phyloP scores from a whole-genome alignment of 2,797 vertebrate species.

The Tadarida brasiliensis region DNA sequence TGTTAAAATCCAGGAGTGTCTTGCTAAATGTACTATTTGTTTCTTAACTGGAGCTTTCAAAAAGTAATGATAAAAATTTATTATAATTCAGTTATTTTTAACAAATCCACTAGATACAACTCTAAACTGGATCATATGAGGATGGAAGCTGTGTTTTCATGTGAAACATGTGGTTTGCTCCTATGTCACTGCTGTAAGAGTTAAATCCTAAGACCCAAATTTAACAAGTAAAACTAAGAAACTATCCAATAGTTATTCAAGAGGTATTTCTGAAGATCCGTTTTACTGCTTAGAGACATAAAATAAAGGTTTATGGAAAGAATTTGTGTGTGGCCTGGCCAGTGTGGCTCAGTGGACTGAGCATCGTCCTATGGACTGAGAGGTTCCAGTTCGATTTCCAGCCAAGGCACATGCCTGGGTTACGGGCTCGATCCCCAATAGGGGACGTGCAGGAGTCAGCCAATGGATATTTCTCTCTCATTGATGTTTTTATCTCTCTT shows the following conservation, averaged over 20 bases:
- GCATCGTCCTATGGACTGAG: too few relatives aligned
- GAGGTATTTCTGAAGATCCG: conserved; percentile 44
- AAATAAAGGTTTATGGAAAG: conserved; percentile 18
- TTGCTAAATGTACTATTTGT: conserved; percentile 9
- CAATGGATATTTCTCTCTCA: too few relatives aligned
- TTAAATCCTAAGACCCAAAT: background rate
- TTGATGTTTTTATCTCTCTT: too few relatives aligned
- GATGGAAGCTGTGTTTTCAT: conserved; percentile 28
- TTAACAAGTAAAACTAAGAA: conserved; percentile 71
- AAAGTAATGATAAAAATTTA: conserved; percentile 46
- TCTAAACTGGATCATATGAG: conserved; percentile 32
- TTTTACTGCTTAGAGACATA: conserved; percentile 50
- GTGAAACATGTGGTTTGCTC: background rate
- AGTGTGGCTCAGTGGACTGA: too few relatives aligned
- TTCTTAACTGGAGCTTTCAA: conserved; percentile 52
- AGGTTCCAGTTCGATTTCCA: too few relatives aligned
- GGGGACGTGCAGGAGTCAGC: too few relatives aligned
- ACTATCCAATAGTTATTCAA: conserved; percentile 36
- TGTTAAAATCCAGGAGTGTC: conserved; percentile 28
- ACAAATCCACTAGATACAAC: conserved; percentile 45
- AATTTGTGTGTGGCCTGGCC: background rate
- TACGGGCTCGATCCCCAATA: too few relatives aligned
- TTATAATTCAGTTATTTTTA: conserved; percentile 40
- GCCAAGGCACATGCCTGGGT: too few relatives aligned
- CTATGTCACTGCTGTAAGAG: background rate